A percentile compares a stretch with the other conserved stretches of the same genome.
Conservation (phyloP, 2,797 vertebrate genomes). For the Aotus griseimembra region DNA sequence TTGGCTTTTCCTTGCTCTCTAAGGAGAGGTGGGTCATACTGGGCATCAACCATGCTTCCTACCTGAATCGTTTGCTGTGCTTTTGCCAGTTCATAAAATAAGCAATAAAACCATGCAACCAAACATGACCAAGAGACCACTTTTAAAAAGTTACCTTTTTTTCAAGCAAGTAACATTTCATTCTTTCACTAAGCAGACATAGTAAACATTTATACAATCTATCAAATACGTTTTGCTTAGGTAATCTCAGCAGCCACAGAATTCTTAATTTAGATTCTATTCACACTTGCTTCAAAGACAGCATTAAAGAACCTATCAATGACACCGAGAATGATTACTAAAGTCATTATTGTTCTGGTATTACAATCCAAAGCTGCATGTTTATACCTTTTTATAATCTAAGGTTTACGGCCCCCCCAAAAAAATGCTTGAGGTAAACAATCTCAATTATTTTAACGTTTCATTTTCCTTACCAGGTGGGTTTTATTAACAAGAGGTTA, state of each 20-base stretch:
- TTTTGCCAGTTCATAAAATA: background rate
- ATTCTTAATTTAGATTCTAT: background rate
- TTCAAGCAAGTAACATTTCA: background rate
- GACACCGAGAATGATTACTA: background rate
- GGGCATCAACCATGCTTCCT: background rate
- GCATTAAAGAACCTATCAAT: background rate
- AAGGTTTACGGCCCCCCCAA: background rate
- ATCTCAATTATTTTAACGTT: constrained; percentile 32
- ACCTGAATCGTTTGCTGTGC: background rate
- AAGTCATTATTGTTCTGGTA: background rate
- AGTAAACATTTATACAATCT: background rate
- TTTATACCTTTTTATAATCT: background rate
- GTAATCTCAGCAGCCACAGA: background rate
- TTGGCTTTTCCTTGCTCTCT: background rate
- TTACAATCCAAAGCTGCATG: background rate
- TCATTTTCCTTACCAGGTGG: background rate
- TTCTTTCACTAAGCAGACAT: background rate
- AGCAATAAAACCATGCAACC: background rate
- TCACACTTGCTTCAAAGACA: constrained; percentile 5
- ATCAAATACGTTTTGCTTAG: constrained; percentile 16
- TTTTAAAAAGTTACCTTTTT: background rate
- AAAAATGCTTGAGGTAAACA: background rate
- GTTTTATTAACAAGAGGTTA: constrained; percentile 38
- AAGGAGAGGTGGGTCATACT: background rate
- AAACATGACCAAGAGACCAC: background rate